These are phyloP conservation scores for Lutjanus erythropterus DNA, from an alignment of 2,113 vertebrate species.

Conservation along the genomic window DNA sequence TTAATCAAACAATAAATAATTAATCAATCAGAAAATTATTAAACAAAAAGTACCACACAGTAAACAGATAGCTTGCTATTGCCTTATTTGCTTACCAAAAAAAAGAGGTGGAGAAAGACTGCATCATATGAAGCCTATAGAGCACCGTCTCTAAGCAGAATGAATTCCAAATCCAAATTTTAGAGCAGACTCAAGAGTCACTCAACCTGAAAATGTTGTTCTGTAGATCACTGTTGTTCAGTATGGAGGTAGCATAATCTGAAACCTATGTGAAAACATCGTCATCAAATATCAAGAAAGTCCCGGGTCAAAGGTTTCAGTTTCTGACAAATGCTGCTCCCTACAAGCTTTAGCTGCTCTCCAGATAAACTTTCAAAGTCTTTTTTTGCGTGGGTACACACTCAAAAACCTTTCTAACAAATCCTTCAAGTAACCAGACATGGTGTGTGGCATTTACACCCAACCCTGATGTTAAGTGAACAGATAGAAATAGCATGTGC, in stretches of 20 bases:
- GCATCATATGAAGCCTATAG: neutral
- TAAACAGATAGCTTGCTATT: neutral
- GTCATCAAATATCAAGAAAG: neutral
- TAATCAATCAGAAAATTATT: neutral
- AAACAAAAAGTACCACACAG: neutral
- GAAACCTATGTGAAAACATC: neutral
- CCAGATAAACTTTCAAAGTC: constrained; percentile 12
- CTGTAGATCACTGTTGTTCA: neutral
- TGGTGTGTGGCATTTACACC: constrained; percentile 50
- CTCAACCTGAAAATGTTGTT: neutral
- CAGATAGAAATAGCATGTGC: constrained; percentile 59
- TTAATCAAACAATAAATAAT: neutral
- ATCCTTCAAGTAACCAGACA: constrained; percentile 22
- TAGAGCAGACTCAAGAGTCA: neutral
- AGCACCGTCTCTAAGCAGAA: neutral
- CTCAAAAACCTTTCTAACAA: constrained; percentile 12
- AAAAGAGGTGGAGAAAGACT: constrained; percentile 5
- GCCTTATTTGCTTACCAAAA: neutral
- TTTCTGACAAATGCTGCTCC: neutral
- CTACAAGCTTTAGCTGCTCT: neutral
- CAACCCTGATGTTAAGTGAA: constrained; percentile 60
- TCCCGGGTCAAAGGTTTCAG: neutral
- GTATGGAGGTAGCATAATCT: neutral
- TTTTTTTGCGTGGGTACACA: constrained; percentile 16
- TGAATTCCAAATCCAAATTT: neutral